Conservation (phyloP, 2,113 vertebrate species). For the Siphamia tubifer region DNA sequence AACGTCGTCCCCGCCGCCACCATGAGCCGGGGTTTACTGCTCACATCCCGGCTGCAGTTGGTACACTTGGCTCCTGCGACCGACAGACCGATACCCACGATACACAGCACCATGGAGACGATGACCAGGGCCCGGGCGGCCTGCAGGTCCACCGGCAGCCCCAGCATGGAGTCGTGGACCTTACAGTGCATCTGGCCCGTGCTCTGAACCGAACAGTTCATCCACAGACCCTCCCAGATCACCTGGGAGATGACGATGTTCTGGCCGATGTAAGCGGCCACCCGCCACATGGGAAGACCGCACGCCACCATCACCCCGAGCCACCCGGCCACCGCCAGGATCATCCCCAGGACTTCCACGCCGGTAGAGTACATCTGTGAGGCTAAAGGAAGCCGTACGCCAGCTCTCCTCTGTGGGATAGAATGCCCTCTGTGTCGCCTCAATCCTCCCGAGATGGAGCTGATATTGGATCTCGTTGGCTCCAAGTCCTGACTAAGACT, state of each 20-base stretch:
- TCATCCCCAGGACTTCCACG: slow-evolving; percentile 81
- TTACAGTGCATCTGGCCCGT: slow-evolving; percentile 85
- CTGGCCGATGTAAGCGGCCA: slow-evolving; percentile 81
- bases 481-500: slow-evolving; percentile 52
- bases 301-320: slow-evolving; percentile 82
- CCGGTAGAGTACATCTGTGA: slow-evolving; percentile 77
- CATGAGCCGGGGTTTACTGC: slow-evolving; percentile 75
- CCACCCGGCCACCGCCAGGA: slow-evolving; percentile 81
- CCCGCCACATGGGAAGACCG: slow-evolving; percentile 83
- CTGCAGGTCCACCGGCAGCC: slow-evolving; percentile 76
- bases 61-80: slow-evolving; percentile 83
- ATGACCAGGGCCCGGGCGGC: slow-evolving; percentile 77
- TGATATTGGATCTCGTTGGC: slow-evolving; percentile 72
- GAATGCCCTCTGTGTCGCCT: slow-evolving; percentile 65
- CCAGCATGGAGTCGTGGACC: slow-evolving; percentile 82
- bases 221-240: slow-evolving; percentile 85
- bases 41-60: slow-evolving; percentile 73
- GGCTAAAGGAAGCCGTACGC: not conserved
- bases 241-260: slow-evolving; percentile 85
- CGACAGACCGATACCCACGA: slow-evolving; percentile 72
- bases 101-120: slow-evolving; percentile 71
- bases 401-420: slow-evolving; percentile 35
- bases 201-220: slow-evolving; percentile 86
- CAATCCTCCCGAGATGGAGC: slow-evolving; percentile 63
- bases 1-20: slow-evolving; percentile 69